Evolutionary conservation across 2,797 vertebrate genomes (phyloP).

Genomic region (Otolemur crassicaudatus): DNA sequence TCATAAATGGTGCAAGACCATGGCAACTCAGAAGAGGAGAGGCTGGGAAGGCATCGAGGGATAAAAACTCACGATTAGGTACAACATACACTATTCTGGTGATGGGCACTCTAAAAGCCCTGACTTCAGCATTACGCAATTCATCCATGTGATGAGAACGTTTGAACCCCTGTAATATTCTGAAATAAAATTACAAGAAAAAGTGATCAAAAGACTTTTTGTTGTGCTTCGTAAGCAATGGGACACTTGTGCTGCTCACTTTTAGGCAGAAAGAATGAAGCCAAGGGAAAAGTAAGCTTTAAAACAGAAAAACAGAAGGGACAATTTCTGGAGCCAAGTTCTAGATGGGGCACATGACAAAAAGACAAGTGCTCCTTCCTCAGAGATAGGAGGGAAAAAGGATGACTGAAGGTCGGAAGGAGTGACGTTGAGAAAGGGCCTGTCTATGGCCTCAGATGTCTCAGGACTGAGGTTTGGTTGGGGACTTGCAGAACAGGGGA

Average conservation of each 20-base stretch:
- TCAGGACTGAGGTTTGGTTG: background rate
- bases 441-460: background rate
- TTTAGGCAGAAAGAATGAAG: background rate
- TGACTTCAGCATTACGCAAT: no score
- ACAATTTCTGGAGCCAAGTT: background rate
- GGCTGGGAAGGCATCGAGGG: no score
- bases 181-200: no score
- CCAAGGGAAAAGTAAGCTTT: background rate
- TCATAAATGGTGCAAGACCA: no score
- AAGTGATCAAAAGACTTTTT: background rate
- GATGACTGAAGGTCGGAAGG: background rate
- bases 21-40: no score
- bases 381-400: no score
- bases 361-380: background rate
- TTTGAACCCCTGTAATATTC: no score
- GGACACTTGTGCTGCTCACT: background rate
- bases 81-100: no score
- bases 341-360: background rate
- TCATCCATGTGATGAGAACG: no score
- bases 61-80: no score
- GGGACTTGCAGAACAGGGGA: background rate
- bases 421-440: background rate
- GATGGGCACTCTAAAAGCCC: no score
- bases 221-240: background rate
- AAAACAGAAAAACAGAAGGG: background rate